Percentiles rank a stretch among this genome's conserved stretches.
Evolutionary conservation across 2,888 invertebrate species (phyloP).

Genomic region (Eupithecia centaureata): DNA sequence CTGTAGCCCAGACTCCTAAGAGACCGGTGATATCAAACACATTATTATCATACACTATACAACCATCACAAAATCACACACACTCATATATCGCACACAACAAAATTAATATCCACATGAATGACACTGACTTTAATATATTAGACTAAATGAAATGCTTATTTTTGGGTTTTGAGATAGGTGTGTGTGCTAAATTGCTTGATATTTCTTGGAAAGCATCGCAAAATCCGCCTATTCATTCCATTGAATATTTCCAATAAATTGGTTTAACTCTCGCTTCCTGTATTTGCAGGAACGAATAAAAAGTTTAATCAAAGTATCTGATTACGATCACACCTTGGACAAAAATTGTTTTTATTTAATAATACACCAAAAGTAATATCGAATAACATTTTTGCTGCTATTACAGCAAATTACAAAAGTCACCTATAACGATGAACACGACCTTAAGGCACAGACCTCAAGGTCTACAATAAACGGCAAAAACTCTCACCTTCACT

Average conservation of each 20-base stretch:
- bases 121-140: too few relatives aligned
- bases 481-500: constrained; percentile 57
- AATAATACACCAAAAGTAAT: not conserved
- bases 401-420: not conserved
- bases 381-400: not conserved
- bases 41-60: too few relatives aligned
- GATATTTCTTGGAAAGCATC: not conserved
- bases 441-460: constrained; percentile 38
- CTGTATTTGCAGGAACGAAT: not conserved
- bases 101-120: too few relatives aligned
- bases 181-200: too few relatives aligned
- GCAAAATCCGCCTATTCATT: not conserved
- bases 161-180: too few relatives aligned
- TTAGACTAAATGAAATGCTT: too few relatives aligned
- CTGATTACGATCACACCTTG: not conserved
- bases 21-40: too few relatives aligned
- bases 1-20: too few relatives aligned
- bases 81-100: too few relatives aligned
- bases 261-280: not conserved
- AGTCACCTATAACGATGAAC: constrained; percentile 8
- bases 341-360: too few relatives aligned
- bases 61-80: too few relatives aligned
- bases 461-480: constrained; percentile 39
- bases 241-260: not conserved
- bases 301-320: not conserved